Conservation (phyloP, 2,797 vertebrate species). For the Crocidura indochinensis region DNA sequence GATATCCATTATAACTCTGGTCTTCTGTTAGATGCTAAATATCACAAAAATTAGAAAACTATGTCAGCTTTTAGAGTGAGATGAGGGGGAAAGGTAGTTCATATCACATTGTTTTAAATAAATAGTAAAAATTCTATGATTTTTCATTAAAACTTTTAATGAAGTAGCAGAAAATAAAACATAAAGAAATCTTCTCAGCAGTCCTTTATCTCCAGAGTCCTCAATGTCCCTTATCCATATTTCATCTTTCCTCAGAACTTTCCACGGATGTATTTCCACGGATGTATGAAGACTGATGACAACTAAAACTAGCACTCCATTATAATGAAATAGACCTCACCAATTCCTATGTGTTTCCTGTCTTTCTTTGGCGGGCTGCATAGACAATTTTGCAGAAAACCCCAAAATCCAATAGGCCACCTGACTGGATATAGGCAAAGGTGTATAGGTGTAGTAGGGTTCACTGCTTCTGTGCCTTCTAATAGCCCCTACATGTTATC, state of each 20-base stretch:
- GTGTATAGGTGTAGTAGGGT: background rate
- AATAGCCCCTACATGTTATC: background rate
- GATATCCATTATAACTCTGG: background rate
- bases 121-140: background rate
- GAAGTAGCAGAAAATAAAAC: background rate
- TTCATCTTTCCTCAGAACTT: background rate
- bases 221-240: background rate
- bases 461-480: background rate
- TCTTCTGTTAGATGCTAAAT: background rate
- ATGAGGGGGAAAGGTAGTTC: background rate
- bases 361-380: background rate
- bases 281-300: background rate
- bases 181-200: background rate
- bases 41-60: background rate
- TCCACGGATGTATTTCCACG: background rate
- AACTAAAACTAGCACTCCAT: background rate
- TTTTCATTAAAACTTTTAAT: background rate
- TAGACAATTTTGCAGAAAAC: background rate
- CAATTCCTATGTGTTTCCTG: background rate
- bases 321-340: background rate
- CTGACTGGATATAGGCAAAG: background rate
- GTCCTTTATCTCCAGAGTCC: background rate
- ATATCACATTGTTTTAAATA: background rate
- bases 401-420: background rate
- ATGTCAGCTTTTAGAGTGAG: background rate